A percentile compares a stretch with the other conserved stretches of the same genome.
Conservation (phyloP, 1,140 invertebrate species). For the Drosophila prosaltans region DNA sequence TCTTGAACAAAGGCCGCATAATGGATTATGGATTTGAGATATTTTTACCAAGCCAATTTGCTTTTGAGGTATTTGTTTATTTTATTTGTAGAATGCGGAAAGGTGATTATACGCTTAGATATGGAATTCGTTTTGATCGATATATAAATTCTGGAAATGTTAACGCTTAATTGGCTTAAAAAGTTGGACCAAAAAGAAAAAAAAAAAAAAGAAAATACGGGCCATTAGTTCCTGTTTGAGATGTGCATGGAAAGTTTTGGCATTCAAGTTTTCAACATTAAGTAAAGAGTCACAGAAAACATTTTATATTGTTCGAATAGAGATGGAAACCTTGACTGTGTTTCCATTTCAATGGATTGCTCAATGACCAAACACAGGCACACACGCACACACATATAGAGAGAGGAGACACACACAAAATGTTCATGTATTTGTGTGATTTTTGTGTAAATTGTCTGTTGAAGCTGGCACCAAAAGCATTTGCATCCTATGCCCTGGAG, state of each 20-base stretch:
- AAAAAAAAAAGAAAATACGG: background rate
- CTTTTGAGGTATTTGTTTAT: conserved; percentile 61
- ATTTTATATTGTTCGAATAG: conserved; percentile 22
- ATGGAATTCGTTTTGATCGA: conserved; percentile 53
- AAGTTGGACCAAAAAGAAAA: background rate
- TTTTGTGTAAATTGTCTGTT: conserved; percentile 74
- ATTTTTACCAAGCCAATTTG: conserved; percentile 53
- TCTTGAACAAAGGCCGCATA: conserved; percentile 10
- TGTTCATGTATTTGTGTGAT: conserved; percentile 57
- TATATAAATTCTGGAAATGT: conserved; percentile 43
- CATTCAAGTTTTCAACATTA: conserved; percentile 17
- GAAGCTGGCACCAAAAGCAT: conserved; percentile 51
- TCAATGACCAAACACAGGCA: conserved; percentile 51
- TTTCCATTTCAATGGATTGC: conserved; percentile 66
- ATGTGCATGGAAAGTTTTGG: conserved; percentile 27
- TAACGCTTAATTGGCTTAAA: conserved; percentile 50
- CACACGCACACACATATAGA: conserved; percentile 20
- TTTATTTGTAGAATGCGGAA: conserved; percentile 70
- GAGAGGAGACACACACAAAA: conserved; percentile 5
- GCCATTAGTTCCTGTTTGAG: conserved; percentile 50
- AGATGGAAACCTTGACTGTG: conserved; percentile 43
- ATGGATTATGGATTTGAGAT: conserved; percentile 6
- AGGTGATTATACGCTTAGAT: conserved; percentile 69
- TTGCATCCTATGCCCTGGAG: conserved; percentile 7
- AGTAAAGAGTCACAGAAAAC: conserved; percentile 18